phyloP scores from a whole-genome alignment of 2,888 invertebrate species.

The Andrena haemorrhoa region DNA sequence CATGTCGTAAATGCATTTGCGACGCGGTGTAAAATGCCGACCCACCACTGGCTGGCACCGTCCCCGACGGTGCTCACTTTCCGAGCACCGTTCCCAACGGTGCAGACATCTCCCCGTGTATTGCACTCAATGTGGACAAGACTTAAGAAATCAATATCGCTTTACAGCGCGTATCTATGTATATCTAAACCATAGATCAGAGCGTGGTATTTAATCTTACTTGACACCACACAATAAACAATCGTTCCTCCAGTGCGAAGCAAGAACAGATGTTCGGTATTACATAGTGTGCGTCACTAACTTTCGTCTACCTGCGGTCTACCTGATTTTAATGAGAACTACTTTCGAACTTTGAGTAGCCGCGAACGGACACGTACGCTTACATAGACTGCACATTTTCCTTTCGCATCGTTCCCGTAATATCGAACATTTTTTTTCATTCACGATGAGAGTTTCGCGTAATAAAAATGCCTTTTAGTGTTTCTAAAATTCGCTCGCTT shows the following conservation, averaged over 20 bases:
- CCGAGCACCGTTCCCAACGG: too few relatives aligned
- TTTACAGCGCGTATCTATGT: slow-evolving; percentile 64
- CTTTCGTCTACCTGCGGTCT: slow-evolving; percentile 6
- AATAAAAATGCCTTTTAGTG: neutral
- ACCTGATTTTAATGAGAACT: slow-evolving; percentile 3
- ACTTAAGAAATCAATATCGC: slow-evolving; percentile 67
- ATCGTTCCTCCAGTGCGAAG: slow-evolving; percentile 33
- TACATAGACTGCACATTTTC: slow-evolving; percentile 21
- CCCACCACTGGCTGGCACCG: too few relatives aligned
- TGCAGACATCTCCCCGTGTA: too few relatives aligned
- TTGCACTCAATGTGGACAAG: slow-evolving; percentile 45
- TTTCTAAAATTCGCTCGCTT: slow-evolving; percentile 1
- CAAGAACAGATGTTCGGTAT: slow-evolving; percentile 31
- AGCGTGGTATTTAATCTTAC: slow-evolving; percentile 69
- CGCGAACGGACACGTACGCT: neutral
- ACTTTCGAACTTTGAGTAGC: neutral
- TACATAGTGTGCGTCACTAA: slow-evolving; percentile 12
- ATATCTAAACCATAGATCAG: slow-evolving; percentile 59
- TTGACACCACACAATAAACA: slow-evolving; percentile 67
- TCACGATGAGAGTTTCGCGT: neutral
- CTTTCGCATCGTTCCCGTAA: slow-evolving; percentile 15
- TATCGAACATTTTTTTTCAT: slow-evolving; percentile 21
- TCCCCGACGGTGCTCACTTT: too few relatives aligned
- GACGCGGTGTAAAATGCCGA: too few relatives aligned
- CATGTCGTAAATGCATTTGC: too few relatives aligned